Conservation (phyloP, 2,113 vertebrate species). For the Gymnobelideus leadbeateri region DNA sequence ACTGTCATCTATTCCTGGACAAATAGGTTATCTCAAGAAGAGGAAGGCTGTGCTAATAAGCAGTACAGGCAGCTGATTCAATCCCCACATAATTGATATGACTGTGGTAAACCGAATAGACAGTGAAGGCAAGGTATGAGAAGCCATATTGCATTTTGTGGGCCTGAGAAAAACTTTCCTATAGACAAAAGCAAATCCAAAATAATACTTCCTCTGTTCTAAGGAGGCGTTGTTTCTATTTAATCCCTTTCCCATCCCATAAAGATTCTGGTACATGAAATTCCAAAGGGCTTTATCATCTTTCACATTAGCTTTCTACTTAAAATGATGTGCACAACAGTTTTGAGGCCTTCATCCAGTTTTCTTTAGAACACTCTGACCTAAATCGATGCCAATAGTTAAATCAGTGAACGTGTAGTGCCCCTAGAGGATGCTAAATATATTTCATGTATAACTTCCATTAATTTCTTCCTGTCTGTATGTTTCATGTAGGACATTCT, state of each 20-base stretch:
- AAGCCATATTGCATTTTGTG: background rate
- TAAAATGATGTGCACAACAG: constrained; percentile 53
- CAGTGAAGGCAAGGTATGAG: background rate
- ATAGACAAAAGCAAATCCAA: background rate
- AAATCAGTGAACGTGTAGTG: constrained; percentile 50
- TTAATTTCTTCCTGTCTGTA: constrained; percentile 61
- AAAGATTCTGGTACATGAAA: constrained; percentile 3
- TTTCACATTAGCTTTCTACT: constrained; percentile 60
- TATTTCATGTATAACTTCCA: constrained; percentile 59
- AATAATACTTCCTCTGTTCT: background rate
- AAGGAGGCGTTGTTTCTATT: background rate
- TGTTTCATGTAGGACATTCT: constrained; percentile 59
- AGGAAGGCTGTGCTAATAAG: background rate
- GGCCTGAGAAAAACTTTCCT: background rate
- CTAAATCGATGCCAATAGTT: background rate
- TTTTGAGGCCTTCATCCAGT: constrained; percentile 50
- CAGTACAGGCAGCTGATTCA: background rate
- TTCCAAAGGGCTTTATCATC: constrained; percentile 47
- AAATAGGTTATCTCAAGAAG: constrained; percentile 7
- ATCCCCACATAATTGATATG: constrained; percentile 31
- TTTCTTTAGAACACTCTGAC: constrained; percentile 59
- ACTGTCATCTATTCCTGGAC: background rate
- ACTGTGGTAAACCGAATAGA: background rate
- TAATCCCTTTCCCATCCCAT: background rate
- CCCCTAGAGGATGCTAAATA: constrained; percentile 63